Percentiles rank a stretch among this genome's conserved stretches.
phyloP scores from a whole-genome alignment of 64 coral and sea anemone species.

The Cladopsammia gracilis region DNA sequence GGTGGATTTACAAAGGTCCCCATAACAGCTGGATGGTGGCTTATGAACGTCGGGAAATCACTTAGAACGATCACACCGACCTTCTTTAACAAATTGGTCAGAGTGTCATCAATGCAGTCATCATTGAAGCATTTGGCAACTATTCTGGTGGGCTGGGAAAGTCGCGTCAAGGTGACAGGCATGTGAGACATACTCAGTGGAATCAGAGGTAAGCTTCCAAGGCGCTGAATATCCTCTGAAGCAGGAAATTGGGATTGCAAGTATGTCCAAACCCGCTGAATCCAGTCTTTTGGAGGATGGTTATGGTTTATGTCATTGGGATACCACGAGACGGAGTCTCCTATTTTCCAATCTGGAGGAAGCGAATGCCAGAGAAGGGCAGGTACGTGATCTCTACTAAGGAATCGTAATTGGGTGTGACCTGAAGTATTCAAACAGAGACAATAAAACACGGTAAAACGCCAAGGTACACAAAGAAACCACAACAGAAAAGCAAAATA shows the following conservation, averaged over 20 bases:
- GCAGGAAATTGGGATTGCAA: constrained; percentile 40
- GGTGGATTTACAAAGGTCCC: constrained; percentile 30
- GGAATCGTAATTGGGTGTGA: not conserved
- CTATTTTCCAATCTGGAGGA: constrained; percentile 36
- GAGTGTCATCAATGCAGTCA: not conserved
- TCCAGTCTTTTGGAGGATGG: constrained; percentile 60
- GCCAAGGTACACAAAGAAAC: too few species aligned
- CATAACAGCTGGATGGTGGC: constrained; percentile 30
- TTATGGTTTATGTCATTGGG: not conserved
- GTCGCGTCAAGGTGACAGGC: constrained; percentile 14
- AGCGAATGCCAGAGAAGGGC: not conserved
- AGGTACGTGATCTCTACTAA: not conserved
- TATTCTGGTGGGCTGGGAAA: constrained; percentile 52
- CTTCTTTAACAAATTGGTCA: constrained; percentile 8
- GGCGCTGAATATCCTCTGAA: not conserved
- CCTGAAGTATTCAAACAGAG: not conserved
- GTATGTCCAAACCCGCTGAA: constrained; percentile 73
- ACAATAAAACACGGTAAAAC: not conserved
- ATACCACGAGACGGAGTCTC: constrained; percentile 40
- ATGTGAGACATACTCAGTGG: not conserved
- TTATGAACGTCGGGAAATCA: constrained; percentile 50
- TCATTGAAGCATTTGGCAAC: not conserved
- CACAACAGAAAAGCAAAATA: too few species aligned
- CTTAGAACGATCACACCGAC: constrained; percentile 63
- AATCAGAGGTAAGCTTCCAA: not conserved